phyloP scores from a whole-genome alignment of 2,113 vertebrate species.

The Anoplopoma fimbria region DNA sequence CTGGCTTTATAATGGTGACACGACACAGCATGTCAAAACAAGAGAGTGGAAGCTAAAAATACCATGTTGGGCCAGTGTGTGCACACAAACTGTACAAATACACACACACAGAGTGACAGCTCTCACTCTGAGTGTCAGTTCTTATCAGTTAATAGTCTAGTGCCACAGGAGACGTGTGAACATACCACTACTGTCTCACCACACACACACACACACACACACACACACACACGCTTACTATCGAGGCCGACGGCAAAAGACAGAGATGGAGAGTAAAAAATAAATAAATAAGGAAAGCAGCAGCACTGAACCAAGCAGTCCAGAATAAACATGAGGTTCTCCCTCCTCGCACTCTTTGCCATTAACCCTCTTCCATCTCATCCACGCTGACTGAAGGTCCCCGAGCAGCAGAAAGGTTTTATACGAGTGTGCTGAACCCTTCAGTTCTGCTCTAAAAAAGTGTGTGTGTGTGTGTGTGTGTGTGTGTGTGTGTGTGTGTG shows the following conservation, averaged over 20 bases:
- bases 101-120: conserved; percentile 33
- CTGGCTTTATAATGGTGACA: conserved; percentile 43
- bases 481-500: conserved; percentile 73
- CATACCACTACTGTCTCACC: conserved; percentile 36
- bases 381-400: conserved; percentile 64
- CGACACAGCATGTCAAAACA: conserved; percentile 39
- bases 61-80: conserved; percentile 26
- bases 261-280: neutral
- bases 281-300: neutral
- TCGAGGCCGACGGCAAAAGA: conserved; percentile 37
- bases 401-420: conserved; percentile 68
- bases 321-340: conserved; percentile 80
- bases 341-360: conserved; percentile 29
- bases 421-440: conserved; percentile 73
- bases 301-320: conserved; percentile 47
- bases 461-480: conserved; percentile 81
- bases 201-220: conserved; percentile 3
- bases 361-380: conserved; percentile 59
- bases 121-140: conserved; percentile 54
- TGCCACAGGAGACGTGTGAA: conserved; percentile 55
- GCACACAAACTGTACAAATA: neutral
- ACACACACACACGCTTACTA: conserved; percentile 34
- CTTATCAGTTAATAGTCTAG: conserved; percentile 62
- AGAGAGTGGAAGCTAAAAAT: conserved; percentile 51
- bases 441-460: conserved; percentile 60